Evolutionary conservation across 2,888 invertebrate species (phyloP).

Genomic region (Callimorpha dominula): DNA sequence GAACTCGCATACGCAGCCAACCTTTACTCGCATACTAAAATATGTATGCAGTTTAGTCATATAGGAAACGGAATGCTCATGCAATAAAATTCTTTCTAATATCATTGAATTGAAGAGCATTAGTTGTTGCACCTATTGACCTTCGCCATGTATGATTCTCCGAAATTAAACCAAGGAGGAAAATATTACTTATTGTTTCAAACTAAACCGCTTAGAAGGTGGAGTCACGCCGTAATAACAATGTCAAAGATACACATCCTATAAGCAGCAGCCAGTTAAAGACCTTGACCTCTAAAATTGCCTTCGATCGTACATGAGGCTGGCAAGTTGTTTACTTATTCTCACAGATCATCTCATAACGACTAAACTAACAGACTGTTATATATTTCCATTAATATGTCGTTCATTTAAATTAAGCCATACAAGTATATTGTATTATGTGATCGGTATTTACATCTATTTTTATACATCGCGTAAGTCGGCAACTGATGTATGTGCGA

Average conservation of each 20-base stretch:
- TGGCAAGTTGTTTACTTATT: constrained; percentile 23
- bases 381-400: constrained; percentile 37
- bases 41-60: too few relatives aligned
- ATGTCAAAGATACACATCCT: constrained; percentile 35
- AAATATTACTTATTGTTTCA: constrained; percentile 37
- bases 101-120: constrained; percentile 46
- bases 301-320: constrained; percentile 47
- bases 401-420: constrained; percentile 43
- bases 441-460: not conserved
- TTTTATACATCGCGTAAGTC: constrained; percentile 47
- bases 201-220: constrained; percentile 20
- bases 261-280: constrained; percentile 44
- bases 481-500: constrained; percentile 8
- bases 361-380: constrained; percentile 16
- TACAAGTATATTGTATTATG: constrained; percentile 21
- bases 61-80: constrained; percentile 16
- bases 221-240: constrained; percentile 44
- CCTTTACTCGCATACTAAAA: too few relatives aligned
- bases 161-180: constrained; percentile 54
- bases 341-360: constrained; percentile 20
- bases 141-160: constrained; percentile 56
- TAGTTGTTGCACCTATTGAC: constrained; percentile 33
- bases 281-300: constrained; percentile 67
- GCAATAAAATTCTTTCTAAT: constrained; percentile 40
- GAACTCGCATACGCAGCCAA: not conserved